A percentile compares a stretch with the other conserved stretches of the same genome.
phyloP scores from a whole-genome alignment of 2,797 vertebrate species.

The Lagodon rhomboides region DNA sequence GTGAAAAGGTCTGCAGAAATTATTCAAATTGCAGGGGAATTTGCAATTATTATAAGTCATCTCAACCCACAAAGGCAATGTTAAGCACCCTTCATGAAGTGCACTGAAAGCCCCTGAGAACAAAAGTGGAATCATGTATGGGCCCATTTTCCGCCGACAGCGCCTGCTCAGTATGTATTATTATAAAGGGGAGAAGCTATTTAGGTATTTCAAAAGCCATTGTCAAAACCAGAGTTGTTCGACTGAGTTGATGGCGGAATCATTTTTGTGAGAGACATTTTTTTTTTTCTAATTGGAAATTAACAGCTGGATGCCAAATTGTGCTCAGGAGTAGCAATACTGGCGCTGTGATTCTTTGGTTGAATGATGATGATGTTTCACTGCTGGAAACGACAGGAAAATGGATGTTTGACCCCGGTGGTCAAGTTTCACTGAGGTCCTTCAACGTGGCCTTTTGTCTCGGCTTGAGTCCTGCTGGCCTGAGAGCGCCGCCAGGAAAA shows the following conservation, averaged over 20 bases:
- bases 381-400: not conserved
- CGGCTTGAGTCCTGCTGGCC: not conserved
- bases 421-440: not conserved
- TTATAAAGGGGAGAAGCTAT: constrained; percentile 40
- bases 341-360: not conserved
- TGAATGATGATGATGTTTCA: not conserved
- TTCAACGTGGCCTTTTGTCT: not conserved
- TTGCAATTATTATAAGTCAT: constrained; percentile 83
- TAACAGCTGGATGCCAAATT: constrained; percentile 21
- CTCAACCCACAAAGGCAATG: constrained; percentile 75
- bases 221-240: constrained; percentile 47
- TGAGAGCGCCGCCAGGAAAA: constrained; percentile 22
- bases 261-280: not conserved
- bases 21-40: constrained; percentile 81
- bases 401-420: not conserved
- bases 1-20: constrained; percentile 73
- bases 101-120: constrained; percentile 67
- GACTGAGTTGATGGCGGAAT: constrained; percentile 31
- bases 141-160: constrained; percentile 49
- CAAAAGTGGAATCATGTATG: constrained; percentile 65
- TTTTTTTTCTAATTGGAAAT: constrained; percentile 14
- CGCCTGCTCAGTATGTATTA: constrained; percentile 45
- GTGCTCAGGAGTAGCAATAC: constrained; percentile 1
- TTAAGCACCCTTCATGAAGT: constrained; percentile 77
- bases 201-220: constrained; percentile 59